phyloP scores from a whole-genome alignment of 1,140 invertebrate species.

The Bathynomus jamesi region DNA sequence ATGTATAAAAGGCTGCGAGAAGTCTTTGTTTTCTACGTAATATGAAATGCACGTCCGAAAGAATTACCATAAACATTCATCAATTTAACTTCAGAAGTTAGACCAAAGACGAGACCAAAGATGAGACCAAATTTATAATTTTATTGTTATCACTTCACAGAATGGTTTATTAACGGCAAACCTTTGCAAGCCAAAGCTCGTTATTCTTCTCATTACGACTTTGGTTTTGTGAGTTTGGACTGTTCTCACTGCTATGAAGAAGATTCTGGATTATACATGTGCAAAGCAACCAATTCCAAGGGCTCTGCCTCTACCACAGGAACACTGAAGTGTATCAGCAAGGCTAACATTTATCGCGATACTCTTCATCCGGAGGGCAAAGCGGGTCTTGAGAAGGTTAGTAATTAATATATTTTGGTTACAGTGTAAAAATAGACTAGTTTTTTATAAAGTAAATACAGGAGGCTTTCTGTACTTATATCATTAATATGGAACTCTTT shows the following conservation, averaged over 20 bases:
- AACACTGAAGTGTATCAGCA: conserved; percentile 52
- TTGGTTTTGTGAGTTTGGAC: conserved; percentile 78
- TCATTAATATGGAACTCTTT: neutral
- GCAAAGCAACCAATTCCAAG: conserved; percentile 83
- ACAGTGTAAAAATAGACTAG: no score
- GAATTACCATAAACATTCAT: no score
- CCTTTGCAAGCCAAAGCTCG: conserved; percentile 67
- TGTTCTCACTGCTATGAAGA: conserved; percentile 71
- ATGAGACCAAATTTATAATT: no score
- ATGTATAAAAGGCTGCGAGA: no score
- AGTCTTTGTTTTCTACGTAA: no score
- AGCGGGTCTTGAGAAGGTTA: conserved; percentile 71
- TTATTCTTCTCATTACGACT: conserved; percentile 78
- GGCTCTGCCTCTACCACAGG: conserved; percentile 81
- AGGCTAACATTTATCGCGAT: conserved; percentile 45
- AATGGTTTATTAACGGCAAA: conserved; percentile 83
- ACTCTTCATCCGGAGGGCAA: conserved; percentile 82
- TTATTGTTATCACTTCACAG: no score
- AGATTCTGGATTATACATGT: conserved; percentile 84
- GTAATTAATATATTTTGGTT: neutral
- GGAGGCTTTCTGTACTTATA: neutral
- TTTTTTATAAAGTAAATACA: no score
- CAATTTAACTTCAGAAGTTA: no score
- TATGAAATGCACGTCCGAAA: no score
- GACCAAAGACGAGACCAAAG: no score